A percentile compares a stretch with the other conserved stretches of the same genome.
phyloP scores from a whole-genome alignment of 2,113 vertebrate species.

The Sinocyclocheilus anshuiensis region DNA sequence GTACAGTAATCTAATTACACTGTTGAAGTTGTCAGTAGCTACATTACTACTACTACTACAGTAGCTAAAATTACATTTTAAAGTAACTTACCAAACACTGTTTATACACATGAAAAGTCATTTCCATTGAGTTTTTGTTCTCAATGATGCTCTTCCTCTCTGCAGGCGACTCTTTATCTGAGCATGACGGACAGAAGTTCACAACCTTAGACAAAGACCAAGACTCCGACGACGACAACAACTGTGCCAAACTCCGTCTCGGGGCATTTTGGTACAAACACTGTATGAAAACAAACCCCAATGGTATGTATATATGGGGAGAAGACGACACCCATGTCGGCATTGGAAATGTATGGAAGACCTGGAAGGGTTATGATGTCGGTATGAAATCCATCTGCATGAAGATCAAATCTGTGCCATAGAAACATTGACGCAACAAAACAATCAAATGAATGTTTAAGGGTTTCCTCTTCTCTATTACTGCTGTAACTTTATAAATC shows the following conservation, averaged over 20 bases:
- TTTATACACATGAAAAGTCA: too few species aligned
- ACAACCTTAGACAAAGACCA: slow-evolving; percentile 82
- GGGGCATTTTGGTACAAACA: slow-evolving; percentile 80
- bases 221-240: slow-evolving; percentile 58
- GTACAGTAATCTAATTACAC: too few species aligned
- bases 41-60: too few species aligned
- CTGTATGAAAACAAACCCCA: slow-evolving; percentile 76
- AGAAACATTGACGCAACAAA: not conserved
- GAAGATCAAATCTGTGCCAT: slow-evolving; percentile 57
- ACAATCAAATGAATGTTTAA: too few species aligned
- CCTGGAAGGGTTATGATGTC: slow-evolving; percentile 49
- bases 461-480: too few species aligned
- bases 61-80: too few species aligned
- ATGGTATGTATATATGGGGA: slow-evolving; percentile 65
- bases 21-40: too few species aligned
- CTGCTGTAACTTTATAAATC: too few species aligned
- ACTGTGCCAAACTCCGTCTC: slow-evolving; percentile 71
- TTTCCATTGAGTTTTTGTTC: not conserved
- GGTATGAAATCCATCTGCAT: slow-evolving; percentile 56
- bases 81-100: too few species aligned
- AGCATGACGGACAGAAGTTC: slow-evolving; percentile 78
- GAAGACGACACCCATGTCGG: slow-evolving; percentile 16
- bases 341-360: slow-evolving; percentile 39
- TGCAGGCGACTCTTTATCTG: slow-evolving; percentile 74
- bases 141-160: not conserved